Conservation (phyloP, 1,140 invertebrate genomes). For the Cydia strobilella region DNA sequence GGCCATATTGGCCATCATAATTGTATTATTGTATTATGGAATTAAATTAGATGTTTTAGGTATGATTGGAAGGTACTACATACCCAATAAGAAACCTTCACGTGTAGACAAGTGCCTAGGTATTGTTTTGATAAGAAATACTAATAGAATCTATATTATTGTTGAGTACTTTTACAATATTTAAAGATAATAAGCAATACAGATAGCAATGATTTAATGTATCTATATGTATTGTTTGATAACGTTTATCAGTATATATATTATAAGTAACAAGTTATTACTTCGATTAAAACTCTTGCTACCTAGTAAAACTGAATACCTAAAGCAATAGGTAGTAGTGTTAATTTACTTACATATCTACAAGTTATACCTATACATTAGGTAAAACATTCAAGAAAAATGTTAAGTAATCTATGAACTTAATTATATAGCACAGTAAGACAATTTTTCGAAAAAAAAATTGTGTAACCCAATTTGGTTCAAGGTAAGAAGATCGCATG, state of each 20-base stretch:
- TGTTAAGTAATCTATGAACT: no score
- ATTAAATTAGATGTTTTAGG: not conserved
- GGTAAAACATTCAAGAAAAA: no score
- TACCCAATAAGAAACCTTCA: slow-evolving; percentile 42
- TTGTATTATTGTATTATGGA: not conserved
- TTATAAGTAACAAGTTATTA: slow-evolving; percentile 58
- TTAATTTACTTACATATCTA: not conserved
- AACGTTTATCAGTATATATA: slow-evolving; percentile 70
- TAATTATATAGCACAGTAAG: no score
- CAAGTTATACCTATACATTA: not conserved
- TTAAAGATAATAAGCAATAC: slow-evolving; percentile 75
- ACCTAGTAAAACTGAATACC: slow-evolving; percentile 35
- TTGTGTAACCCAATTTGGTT: no score
- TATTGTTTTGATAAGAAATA: slow-evolving; percentile 69
- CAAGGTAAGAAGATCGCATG: no score
- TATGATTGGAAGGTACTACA: not conserved
- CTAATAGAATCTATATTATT: slow-evolving; percentile 67
- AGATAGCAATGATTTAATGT: slow-evolving; percentile 74
- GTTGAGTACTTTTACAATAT: slow-evolving; percentile 74
- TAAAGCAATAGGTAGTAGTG: not conserved
- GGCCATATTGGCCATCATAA: not conserved
- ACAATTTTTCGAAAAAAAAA: no score
- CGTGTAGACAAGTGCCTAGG: slow-evolving; percentile 50
- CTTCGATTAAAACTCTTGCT: slow-evolving; percentile 44
- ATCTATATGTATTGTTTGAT: slow-evolving; percentile 76